Base-by-base conservation (phyloP, 1,140 invertebrate genomes). In the Apis dorsata region DNA sequence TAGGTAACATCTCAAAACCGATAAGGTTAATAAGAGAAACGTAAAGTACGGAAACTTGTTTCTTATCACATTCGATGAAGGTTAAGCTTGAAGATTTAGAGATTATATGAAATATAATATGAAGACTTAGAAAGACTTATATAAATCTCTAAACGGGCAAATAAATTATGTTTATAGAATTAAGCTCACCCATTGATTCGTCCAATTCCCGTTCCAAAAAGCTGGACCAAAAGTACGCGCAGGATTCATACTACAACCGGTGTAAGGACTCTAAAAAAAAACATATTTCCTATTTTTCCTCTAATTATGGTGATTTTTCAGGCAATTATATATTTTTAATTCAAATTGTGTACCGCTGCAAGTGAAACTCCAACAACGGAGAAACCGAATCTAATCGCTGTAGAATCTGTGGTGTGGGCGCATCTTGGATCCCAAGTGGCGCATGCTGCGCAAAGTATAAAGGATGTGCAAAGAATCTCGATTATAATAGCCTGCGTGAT, bases 191-290 rank as follows among this genome's bases (percentile, higher is more conserved):
- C 97, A 98, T 87, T 97, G 96, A 85, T 94, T 77, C 0, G 91
- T 88, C 95, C 97, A 98, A 62, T 94, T 92, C 2, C 93, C 94
- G 72, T 96, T 95, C 89, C 97, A 96, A 12, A 97, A 85, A 2
- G 97, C 97, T 1, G 97, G 97, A 0, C 95, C 97, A 75, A 98
- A 96, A 51, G 95, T 96, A 86, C 97, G 95, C 1, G 96, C 97
- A 7, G 97, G 97, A 92, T 98, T 98, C 96, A 98, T 97, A 87
- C 96, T 96, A 55, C 96, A 96, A 1, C 97, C 96, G 3, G 97
- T 97, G 85, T 95, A 96, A 55, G 95, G 95, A 66, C 95, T 81
- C 92, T 93, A 24, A 44, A 87, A 74, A 24, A 44, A 87, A 74
- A 11, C 5, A 70, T 69, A 69, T 34, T 21, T 21, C n/a, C 9